Conservation (phyloP, 2,888 invertebrate species). For the Brenthis hecate region DNA sequence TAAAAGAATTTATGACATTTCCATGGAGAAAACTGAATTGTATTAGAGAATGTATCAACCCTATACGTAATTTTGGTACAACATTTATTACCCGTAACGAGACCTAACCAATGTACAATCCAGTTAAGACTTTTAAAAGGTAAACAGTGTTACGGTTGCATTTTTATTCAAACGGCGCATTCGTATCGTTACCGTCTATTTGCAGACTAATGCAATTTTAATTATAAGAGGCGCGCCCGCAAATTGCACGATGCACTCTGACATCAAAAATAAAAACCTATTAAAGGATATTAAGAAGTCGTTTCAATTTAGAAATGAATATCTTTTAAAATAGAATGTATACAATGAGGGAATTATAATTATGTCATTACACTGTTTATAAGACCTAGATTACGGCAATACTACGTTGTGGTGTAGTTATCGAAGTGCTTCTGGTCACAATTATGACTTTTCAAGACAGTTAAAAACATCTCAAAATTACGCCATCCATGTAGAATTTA, state of each 20-base stretch:
- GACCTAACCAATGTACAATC: constrained; percentile 28
- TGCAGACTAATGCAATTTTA: constrained; percentile 80
- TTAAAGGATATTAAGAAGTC: constrained; percentile 19
- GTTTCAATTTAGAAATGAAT: constrained; percentile 18
- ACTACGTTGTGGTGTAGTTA: too few relatives aligned
- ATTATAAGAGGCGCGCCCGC: constrained; percentile 77
- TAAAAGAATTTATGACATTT: too few relatives aligned
- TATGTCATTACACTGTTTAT: neutral
- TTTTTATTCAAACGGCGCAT: constrained; percentile 72
- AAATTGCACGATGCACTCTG: constrained; percentile 73
- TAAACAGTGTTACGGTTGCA: constrained; percentile 43
- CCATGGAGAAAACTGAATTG: too few relatives aligned
- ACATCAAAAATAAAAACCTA: constrained; percentile 39
- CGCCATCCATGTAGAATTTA: too few relatives aligned
- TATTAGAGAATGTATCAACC: neutral
- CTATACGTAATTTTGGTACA: constrained; percentile 15
- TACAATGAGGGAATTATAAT: neutral
- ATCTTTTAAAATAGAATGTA: constrained; percentile 5
- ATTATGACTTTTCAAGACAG: too few relatives aligned
- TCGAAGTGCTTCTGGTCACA: too few relatives aligned
- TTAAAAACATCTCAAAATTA: too few relatives aligned
- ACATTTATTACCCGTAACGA: constrained; percentile 21
- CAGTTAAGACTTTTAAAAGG: constrained; percentile 32
- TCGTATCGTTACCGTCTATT: constrained; percentile 68
- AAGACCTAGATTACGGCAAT: too few relatives aligned